Evolutionary conservation across 2,113 vertebrate genomes (phyloP).

Genomic region (Oncorhynchus kisutch): DNA sequence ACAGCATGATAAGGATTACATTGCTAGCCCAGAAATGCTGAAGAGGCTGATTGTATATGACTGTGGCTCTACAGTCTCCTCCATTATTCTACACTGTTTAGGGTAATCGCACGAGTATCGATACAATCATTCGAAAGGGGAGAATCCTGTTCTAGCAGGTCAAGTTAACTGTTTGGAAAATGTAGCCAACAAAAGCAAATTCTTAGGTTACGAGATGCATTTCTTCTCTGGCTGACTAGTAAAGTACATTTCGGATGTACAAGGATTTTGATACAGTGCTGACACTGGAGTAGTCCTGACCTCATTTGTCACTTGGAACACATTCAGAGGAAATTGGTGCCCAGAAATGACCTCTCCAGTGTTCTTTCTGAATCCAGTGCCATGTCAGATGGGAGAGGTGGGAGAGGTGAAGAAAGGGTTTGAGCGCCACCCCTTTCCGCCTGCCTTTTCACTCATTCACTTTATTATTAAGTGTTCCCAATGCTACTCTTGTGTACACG

Average conservation of each 20-base stretch:
- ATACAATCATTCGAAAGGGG: no score
- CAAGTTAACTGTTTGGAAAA: no score
- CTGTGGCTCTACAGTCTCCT: neutral
- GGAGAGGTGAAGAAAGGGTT: neutral
- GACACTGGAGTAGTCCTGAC: neutral
- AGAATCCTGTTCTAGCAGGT: no score
- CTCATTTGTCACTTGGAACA: neutral
- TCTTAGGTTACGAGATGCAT: neutral
- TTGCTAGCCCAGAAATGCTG: neutral
- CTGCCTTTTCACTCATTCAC: neutral
- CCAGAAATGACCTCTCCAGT: neutral
- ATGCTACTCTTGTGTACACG: constrained; percentile 1
- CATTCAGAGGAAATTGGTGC: neutral
- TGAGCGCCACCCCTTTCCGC: neutral
- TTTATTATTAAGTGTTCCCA: neutral
- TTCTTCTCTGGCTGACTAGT: neutral
- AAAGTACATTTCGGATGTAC: neutral
- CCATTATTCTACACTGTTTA: neutral
- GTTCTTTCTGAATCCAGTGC: neutral
- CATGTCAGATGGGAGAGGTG: neutral
- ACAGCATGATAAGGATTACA: neutral
- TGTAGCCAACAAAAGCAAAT: no score
- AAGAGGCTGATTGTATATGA: neutral
- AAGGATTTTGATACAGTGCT: neutral
- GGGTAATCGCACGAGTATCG: neutral